Evolutionary conservation across 1,140 invertebrate species (phyloP), one percentile per base, ranked within the genome.

Genomic region (Dinoponera quadriceps): DNA sequence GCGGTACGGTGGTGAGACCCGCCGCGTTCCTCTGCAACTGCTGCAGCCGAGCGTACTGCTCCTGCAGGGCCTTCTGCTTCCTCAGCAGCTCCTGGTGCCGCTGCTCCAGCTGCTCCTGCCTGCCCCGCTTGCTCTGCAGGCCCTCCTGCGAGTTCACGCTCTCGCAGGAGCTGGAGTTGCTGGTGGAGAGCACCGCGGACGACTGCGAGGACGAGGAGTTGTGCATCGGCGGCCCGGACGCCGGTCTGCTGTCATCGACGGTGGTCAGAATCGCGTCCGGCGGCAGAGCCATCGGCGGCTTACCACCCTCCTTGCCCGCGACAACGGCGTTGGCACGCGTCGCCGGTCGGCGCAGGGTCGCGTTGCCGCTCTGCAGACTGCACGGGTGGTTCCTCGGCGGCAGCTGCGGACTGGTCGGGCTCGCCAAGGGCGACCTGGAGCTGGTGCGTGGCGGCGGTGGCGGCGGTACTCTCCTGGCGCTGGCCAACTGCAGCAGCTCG

Each of bases 11-110:
- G 14, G 95, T 90, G 62, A 96, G 91, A 0, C 96, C 95, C 1
- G 96, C 96, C 14, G 96, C 96, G 57, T 96, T 96, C 59, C 97
- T 95, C 89, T 98, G 97, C 27, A 98, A 95, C 92, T 97, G 97
- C 89, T 98, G 98, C 49, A 98, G 92, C 14, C 98, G 95, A 0
- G 97, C 97, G 92, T 98, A 98, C 88, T 98, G 98, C 85, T 98
- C 98, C 89, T 98, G 98, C 0, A 98, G 93, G 3, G 97, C 96
- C 80, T 96, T 97, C 89, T 98, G 98, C 90, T 98, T 98, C 66
- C 97, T 96, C 3, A 98, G 91, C 1, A 98, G 94, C 89, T 98
- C 98, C 91, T 98, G 97, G 90, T 98, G 98, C 1, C 98, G 95
- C 87, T 97, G 96, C 91, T 98, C 97, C 3, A 98, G 94, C 38